phyloP scores from a whole-genome alignment of 2,113 vertebrate genomes.

The Microtus oregoni region DNA sequence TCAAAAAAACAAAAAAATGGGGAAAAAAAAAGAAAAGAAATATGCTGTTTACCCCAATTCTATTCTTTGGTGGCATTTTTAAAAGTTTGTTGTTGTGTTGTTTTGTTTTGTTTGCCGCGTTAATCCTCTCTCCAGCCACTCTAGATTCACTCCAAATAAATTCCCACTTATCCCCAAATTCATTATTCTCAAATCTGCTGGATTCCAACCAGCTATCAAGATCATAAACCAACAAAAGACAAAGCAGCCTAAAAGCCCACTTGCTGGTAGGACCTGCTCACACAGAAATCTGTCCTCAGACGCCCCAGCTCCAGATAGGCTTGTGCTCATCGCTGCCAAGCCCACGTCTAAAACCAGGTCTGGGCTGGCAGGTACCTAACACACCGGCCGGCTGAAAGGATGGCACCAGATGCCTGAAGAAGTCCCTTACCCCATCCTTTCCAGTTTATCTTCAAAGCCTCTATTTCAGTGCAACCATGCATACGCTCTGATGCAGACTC shows the following conservation, averaged over 20 bases:
- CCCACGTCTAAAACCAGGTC: not conserved
- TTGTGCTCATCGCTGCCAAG: not conserved
- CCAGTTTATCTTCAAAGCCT: constrained; percentile 6
- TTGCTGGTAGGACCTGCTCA: not conserved
- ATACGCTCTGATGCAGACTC: not conserved
- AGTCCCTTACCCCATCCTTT: not conserved
- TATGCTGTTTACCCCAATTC: not conserved
- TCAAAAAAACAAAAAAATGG: no score
- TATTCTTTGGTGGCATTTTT: not conserved
- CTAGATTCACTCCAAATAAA: not conserved
- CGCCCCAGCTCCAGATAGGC: not conserved
- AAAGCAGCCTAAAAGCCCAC: constrained; percentile 20
- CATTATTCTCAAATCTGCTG: constrained; percentile 4
- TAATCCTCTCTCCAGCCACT: not conserved
- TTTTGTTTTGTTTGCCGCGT: not conserved
- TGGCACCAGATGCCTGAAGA: not conserved
- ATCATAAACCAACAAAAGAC: constrained; percentile 26
- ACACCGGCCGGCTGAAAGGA: no score
- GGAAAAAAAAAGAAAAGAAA: no score
- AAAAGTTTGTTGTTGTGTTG: no score
- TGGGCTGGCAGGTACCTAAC: rapidly evolving
- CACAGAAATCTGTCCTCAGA: not conserved
- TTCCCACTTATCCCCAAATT: not conserved
- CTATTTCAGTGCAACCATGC: not conserved
- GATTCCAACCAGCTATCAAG: constrained; percentile 25